These are phyloP conservation scores for Euleptes europaea DNA, from an alignment of 2,113 vertebrate genomes.

Conservation along the genomic window DNA sequence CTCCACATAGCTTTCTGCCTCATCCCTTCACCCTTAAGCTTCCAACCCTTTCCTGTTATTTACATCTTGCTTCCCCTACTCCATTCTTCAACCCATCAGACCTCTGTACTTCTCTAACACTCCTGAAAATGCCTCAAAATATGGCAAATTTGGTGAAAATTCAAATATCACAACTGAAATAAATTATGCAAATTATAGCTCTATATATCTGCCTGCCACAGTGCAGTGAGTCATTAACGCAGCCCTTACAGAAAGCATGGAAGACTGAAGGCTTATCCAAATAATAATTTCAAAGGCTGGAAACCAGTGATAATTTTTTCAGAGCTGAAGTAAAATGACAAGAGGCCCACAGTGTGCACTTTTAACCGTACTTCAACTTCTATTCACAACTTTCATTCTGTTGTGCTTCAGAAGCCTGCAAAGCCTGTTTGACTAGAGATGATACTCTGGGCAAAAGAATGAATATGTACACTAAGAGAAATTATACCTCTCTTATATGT, in stretches of 20 bases:
- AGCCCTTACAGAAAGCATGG: neutral
- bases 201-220: neutral
- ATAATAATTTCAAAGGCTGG: neutral
- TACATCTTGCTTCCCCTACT: neutral
- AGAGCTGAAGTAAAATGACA: neutral
- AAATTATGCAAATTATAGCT: neutral
- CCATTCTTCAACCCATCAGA: neutral
- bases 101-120: neutral
- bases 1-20: neutral
- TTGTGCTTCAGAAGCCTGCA: neutral
- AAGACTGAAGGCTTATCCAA: neutral
- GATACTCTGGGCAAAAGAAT: neutral
- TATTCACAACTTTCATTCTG: neutral
- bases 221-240: neutral
- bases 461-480: neutral
- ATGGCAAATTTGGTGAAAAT: no score
- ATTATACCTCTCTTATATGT: neutral
- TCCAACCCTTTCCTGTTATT: no score
- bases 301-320: neutral
- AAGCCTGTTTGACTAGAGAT: neutral
- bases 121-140: neutral
- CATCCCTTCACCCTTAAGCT: no score
- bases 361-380: neutral
- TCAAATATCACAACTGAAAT: neutral
- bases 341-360: neutral